Evolutionary conservation across 2,113 vertebrate species (phyloP), one percentile per base, ranked within the genome.

Genomic region (Emydura subglobosa): DNA sequence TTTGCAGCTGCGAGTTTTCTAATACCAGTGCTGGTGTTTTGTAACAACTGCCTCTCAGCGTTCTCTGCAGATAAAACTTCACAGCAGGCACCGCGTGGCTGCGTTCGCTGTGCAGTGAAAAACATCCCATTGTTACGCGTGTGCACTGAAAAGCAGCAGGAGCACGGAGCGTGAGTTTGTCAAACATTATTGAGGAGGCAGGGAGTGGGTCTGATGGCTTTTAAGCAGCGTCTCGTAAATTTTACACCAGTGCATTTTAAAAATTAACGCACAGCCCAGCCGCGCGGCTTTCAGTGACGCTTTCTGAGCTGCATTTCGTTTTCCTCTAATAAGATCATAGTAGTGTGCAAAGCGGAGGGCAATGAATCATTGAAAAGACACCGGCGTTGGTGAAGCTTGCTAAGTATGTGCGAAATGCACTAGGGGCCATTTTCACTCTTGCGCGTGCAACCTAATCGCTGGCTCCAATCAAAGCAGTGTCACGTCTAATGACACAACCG

Each of bases 291-390:
- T 96, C 96, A 95, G 95, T 92, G 93, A 92, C 93, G 94, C 95
- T 94, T 97, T 95, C 93, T 1, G 19, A 93, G 93, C 93, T 31
- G 92, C n/a, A 2, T 93, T 96, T 93, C 94, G 39, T 95, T 96
- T 95, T 85, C 90, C 74, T 97, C 96, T 96, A 95, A 96, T 97
- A 96, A 96, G 96, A 96, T 96, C 95, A 95, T 94, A 92, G 92
- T 6, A 2, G 1, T 95, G 96, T 89, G 90, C 96, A 97, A n/a
- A 42, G 97, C 65, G 10, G 93, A 87, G 1, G 1, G 96, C 87
- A 81, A 79, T 0, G 42, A 95, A 86, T 74, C 59, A 4, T 13
- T 0, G 10, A 93, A 94, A 65, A 94, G 96, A 80, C 79, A 5
- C 85, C 87, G 24, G 47, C 86, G 95, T 14, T 91, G 90, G 86